phyloP scores from a whole-genome alignment of 2,113 vertebrate genomes.

The Parus major region DNA sequence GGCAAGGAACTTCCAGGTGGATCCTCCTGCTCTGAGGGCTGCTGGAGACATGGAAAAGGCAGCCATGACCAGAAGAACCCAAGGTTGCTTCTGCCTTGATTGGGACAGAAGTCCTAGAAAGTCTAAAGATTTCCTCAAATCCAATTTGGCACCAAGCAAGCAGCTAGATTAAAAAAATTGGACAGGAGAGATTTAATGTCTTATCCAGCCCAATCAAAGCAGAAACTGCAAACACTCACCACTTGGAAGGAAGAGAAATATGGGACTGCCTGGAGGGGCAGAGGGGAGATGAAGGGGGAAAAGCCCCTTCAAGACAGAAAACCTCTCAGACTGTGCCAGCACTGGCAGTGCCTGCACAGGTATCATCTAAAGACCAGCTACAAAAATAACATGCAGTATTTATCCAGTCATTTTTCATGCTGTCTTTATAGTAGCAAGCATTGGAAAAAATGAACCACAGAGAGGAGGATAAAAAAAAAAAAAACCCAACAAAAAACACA shows the following conservation, averaged over 20 bases:
- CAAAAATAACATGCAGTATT: conserved; percentile 24
- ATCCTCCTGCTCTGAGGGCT: background rate
- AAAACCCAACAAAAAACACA: background rate
- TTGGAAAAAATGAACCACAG: background rate
- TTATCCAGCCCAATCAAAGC: background rate
- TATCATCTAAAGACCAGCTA: conserved; percentile 4
- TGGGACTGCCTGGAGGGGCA: background rate
- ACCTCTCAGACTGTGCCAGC: background rate
- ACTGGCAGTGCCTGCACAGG: background rate
- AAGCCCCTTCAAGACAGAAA: background rate
- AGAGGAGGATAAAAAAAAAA: background rate
- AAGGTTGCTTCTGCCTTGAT: background rate
- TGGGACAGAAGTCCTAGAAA: background rate
- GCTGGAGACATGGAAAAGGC: background rate
- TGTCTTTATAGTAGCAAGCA: background rate
- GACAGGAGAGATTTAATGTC: background rate
- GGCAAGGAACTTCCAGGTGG: conserved; percentile 7
- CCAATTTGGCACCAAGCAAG: background rate
- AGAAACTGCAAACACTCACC: background rate
- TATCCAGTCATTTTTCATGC: conserved; percentile 6
- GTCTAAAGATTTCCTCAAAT: background rate
- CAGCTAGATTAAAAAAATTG: background rate
- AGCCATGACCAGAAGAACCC: background rate
- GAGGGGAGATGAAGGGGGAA: background rate
- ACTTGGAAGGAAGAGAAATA: background rate